Percentiles rank a stretch among this genome's conserved stretches.
These are phyloP conservation scores for Glyptemys insculpta DNA, from an alignment of 2,797 vertebrate species.

Conservation along the genomic window DNA sequence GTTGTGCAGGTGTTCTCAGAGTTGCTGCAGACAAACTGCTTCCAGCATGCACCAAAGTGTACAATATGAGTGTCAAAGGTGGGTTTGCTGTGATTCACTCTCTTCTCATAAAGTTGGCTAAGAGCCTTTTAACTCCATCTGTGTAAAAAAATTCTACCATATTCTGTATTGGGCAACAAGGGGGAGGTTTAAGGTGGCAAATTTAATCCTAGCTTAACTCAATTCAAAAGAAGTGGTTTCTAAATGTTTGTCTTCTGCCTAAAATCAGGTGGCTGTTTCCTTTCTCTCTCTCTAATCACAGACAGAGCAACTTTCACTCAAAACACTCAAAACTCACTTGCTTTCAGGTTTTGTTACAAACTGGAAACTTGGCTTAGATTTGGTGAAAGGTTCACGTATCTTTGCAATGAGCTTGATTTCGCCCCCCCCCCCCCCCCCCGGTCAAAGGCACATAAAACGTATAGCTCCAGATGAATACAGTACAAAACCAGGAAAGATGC, in stretches of 20 bases:
- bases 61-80: not conserved
- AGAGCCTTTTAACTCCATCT: not conserved
- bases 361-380: not conserved
- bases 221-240: not conserved
- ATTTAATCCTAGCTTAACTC: not conserved
- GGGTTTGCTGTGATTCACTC: not conserved
- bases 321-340: not conserved
- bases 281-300: not conserved
- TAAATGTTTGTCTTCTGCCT: not conserved
- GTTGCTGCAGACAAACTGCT: constrained; percentile 65
- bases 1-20: constrained; percentile 66
- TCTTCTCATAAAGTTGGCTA: not conserved
- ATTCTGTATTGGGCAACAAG: not conserved
- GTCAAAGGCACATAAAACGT: not conserved
- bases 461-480: constrained; percentile 10
- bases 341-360: not conserved
- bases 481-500: not conserved
- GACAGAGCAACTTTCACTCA: not conserved
- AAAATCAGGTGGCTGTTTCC: constrained; percentile 17
- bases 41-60: constrained; percentile 13
- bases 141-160: not conserved
- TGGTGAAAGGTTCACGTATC: not conserved
- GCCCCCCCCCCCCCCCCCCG: accelerated
- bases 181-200: not conserved
- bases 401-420: not conserved